Conservation (phyloP, 2,797 vertebrate species). For the Hephaestus fuliginosus region DNA sequence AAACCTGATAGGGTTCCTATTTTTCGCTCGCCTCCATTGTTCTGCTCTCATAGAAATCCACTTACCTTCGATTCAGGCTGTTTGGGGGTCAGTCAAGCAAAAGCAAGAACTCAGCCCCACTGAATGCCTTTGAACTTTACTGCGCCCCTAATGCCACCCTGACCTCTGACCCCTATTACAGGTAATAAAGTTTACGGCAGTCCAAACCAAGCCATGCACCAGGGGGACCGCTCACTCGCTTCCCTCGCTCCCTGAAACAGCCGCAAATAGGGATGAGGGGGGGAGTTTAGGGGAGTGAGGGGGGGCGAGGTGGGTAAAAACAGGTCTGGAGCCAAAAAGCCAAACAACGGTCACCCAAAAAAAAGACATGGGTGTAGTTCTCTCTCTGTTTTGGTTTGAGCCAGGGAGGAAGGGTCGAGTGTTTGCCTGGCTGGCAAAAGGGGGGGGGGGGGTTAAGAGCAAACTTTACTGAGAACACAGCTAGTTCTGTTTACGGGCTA, state of each 20-base stretch:
- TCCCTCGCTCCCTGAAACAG: conserved; percentile 79
- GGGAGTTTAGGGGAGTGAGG: conserved; percentile 72
- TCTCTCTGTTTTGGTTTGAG: conserved; percentile 65
- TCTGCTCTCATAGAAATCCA: conserved; percentile 82
- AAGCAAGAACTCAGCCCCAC: conserved; percentile 90
- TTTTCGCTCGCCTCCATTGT: conserved; percentile 73
- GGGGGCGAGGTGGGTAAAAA: conserved; percentile 55
- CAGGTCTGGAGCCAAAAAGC: conserved; percentile 85
- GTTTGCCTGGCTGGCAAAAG: conserved; percentile 28
- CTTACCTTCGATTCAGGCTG: conserved; percentile 88
- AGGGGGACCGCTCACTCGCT: conserved; percentile 87
- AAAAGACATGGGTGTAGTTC: conserved; percentile 52
- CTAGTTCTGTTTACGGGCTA: conserved; percentile 58
- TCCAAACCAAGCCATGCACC: conserved; percentile 98
- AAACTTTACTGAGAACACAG: conserved; percentile 63
- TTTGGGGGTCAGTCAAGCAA: conserved; percentile 92
- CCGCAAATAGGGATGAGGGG: conserved; percentile 72
- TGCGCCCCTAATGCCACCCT: conserved; percentile 94
- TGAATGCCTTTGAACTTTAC: conserved; percentile 98
- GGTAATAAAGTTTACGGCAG: conserved; percentile 99
- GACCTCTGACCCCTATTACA: conserved; percentile 97
- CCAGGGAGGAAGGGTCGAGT: conserved; percentile 35
- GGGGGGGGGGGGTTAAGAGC: conserved; percentile 48
- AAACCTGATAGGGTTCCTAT: conserved; percentile 71
- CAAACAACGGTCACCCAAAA: conserved; percentile 85